Percentiles rank a stretch among this genome's conserved stretches.
These are phyloP conservation scores for Notiomystis cincta DNA, from an alignment of 2,113 vertebrate genomes.

Conservation along the genomic window DNA sequence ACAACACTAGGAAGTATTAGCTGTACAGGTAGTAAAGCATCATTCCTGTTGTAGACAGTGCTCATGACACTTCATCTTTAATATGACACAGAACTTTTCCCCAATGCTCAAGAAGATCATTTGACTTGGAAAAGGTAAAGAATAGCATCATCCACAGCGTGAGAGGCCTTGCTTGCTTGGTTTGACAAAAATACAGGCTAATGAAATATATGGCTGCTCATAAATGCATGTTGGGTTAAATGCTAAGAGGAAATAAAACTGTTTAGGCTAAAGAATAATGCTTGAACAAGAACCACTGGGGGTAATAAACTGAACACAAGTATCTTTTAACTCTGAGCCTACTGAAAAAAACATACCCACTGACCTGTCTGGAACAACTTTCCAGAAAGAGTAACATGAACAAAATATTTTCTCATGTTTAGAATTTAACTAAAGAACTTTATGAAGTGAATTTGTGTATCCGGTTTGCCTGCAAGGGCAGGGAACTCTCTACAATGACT, in stretches of 20 bases:
- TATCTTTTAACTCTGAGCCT: not conserved
- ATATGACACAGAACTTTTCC: not conserved
- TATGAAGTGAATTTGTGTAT: not conserved
- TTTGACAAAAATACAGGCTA: not conserved
- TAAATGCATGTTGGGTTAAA: not conserved
- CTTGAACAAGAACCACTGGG: not conserved
- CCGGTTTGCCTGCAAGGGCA: not conserved
- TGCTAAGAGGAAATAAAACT: not conserved
- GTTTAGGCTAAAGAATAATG: not conserved
- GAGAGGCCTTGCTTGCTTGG: not conserved
- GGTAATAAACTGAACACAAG: not conserved
- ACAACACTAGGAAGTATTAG: not conserved
- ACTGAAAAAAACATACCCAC: not conserved
- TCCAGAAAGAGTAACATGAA: not conserved
- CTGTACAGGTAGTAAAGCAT: not conserved
- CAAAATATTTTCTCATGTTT: not conserved
- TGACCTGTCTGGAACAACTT: not conserved
- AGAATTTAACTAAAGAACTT: not conserved
- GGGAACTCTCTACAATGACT: not conserved
- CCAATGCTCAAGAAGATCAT: not conserved
- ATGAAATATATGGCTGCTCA: not conserved
- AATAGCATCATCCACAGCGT: not conserved
- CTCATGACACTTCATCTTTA: not conserved
- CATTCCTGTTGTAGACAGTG: not conserved
- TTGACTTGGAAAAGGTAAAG: not conserved